Evolutionary conservation across 1,140 invertebrate genomes (phyloP).

Genomic region (Mycetomoellerius zeteki): DNA sequence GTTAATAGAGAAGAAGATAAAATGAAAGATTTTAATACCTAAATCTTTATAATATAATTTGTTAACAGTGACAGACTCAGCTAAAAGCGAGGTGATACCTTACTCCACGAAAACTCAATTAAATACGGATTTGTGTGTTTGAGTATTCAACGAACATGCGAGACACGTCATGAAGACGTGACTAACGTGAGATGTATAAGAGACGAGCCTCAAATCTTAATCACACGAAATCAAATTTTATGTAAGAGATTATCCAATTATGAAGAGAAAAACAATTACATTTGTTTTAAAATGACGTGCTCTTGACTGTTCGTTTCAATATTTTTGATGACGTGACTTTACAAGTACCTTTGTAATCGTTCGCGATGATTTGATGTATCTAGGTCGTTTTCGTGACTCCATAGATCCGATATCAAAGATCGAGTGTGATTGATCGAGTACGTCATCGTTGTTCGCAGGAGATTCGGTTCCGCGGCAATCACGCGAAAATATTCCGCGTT

Average conservation of each 20-base stretch:
- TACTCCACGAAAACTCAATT: background rate
- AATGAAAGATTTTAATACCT: background rate
- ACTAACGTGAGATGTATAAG: background rate
- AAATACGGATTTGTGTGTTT: background rate
- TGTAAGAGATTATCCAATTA: background rate
- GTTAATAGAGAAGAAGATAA: background rate
- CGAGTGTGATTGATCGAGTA: constrained; percentile 54
- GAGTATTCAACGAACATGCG: background rate
- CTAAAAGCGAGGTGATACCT: background rate
- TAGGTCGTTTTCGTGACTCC: constrained; percentile 28
- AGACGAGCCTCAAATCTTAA: background rate
- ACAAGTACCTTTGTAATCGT: background rate
- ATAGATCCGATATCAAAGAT: constrained; percentile 45
- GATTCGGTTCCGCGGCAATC: background rate
- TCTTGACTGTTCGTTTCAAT: background rate
- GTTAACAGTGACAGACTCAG: background rate
- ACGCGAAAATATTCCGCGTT: constrained; percentile 13
- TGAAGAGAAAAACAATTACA: background rate
- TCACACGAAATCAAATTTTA: background rate
- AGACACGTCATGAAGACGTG: background rate
- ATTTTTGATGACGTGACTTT: background rate
- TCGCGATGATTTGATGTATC: constrained; percentile 27
- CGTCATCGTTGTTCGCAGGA: constrained; percentile 7
- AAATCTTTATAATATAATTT: background rate
- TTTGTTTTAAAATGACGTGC: background rate